Conservation (phyloP, 2,888 invertebrate genomes). For the Bombylius discolor region DNA sequence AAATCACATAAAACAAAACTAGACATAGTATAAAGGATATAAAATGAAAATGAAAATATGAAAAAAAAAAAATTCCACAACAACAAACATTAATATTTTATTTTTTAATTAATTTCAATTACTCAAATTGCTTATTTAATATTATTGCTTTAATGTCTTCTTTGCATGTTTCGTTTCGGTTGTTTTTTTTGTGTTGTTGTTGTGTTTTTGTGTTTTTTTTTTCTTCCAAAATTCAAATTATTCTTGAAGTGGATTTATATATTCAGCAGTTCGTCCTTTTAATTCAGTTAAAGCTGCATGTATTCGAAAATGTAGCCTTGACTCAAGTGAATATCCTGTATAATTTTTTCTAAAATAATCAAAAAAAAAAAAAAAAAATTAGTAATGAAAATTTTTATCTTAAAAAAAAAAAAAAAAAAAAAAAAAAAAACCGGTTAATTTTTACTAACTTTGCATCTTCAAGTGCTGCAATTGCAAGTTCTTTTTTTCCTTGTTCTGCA, state of each 20-base stretch:
- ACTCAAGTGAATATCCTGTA: constrained; percentile 76
- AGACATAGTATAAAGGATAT: no score
- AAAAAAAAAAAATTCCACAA: no score
- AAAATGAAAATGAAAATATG: no score
- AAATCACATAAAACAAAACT: no score
- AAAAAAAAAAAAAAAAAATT: neutral
- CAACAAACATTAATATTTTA: no score
- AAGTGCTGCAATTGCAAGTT: constrained; percentile 55
- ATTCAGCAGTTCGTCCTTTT: constrained; percentile 14
- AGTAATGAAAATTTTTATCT: neutral
- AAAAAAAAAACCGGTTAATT: neutral
- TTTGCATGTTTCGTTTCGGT: no score
- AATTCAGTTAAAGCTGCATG: constrained; percentile 52
- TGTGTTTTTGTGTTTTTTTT: no score
- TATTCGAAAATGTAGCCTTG: constrained; percentile 77
- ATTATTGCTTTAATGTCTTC: no score
- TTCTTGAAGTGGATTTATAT: constrained; percentile 9
- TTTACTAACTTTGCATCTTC: constrained; percentile 67
- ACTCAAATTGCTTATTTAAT: no score
- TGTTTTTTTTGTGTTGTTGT: no score
- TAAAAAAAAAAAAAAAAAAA: neutral
- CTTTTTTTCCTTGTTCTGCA: constrained; percentile 51
- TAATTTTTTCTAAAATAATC: constrained; percentile 62
- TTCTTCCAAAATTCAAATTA: neutral
- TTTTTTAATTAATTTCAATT: no score